phyloP scores from a whole-genome alignment of 2,797 vertebrate genomes.

The Rhynchonycteris naso region DNA sequence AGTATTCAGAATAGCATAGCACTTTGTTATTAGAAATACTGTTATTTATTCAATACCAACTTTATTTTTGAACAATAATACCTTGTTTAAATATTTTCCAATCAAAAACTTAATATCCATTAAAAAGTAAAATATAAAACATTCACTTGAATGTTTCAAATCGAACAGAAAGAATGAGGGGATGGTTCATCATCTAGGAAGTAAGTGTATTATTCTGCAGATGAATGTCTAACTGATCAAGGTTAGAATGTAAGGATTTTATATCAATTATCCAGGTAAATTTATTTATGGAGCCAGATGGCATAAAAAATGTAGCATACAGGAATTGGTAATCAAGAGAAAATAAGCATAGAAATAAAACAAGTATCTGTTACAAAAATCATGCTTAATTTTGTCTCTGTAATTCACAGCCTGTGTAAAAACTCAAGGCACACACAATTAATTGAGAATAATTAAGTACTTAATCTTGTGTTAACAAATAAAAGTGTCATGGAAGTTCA shows the following conservation, averaged over 20 bases:
- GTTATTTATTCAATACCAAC: background rate
- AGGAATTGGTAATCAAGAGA: background rate
- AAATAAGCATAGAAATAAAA: background rate
- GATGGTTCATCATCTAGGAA: background rate
- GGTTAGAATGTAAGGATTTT: background rate
- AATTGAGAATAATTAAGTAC: slow-evolving; percentile 35
- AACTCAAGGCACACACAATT: background rate
- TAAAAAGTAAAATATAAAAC: background rate
- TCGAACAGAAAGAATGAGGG: background rate
- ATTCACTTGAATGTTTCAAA: background rate
- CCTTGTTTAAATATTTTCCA: background rate
- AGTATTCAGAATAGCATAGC: background rate
- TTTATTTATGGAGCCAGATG: background rate
- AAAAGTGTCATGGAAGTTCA: slow-evolving; percentile 28
- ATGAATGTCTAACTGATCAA: background rate
- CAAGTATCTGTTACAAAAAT: background rate
- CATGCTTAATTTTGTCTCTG: background rate
- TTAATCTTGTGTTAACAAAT: slow-evolving; percentile 40
- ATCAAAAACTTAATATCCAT: background rate
- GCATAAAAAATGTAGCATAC: background rate
- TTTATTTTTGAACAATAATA: background rate
- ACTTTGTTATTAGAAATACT: background rate
- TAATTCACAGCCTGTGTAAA: background rate
- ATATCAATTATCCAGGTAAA: background rate
- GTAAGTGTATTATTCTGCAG: background rate